Evolutionary conservation across 2,888 invertebrate species (phyloP), one percentile per base, ranked within the genome.

Genomic region (Cancer borealis): DNA sequence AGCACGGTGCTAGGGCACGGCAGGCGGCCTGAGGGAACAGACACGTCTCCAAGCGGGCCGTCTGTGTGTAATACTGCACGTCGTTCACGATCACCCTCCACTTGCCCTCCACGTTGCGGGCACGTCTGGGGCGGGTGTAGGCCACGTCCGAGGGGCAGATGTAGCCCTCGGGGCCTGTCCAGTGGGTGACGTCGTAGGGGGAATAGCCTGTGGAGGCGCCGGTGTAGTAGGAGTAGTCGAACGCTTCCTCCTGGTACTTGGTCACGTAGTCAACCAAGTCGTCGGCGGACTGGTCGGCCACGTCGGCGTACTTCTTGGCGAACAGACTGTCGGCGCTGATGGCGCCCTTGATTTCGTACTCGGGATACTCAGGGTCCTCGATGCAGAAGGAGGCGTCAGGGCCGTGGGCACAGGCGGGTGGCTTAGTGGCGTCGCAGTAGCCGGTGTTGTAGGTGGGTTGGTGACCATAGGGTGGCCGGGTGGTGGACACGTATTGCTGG

Each of bases 41-140:
- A 92, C 96, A 96, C 12, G 95, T 94, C 93, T 96, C 96, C 88
- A 96, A 73, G 39, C 96, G 92, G 84, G 95, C 95, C 12, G 96
- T 96, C 95, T 96, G 96, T 12, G 96, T 96, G 95, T 96, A 96
- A 93, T 96, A 96, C 92, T 95, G 95, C 73, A 95, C 96, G 88
- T 96, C 95, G 95, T 96, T 96, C 66, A 96, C 96, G 73, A 96
- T 96, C 30, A 96, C 96, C 46, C 96, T 95, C 96, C 96, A 96
- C 93, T 96, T 95, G 66, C 96, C 96, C 79, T 96, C 96, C 26
- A 95, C 95, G 93, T 96, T 96, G 92, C 94, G 95, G 60, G 96
- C 96, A n/a, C 96, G 95, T 45, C 95, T 95, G 45, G 96, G 96
- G 93, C 94, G 95, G 92, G 94, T 95, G 92, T 96, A 96, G 45